Evolutionary conservation across 2,888 invertebrate genomes (phyloP), one percentile per base, ranked within the genome.

Genomic region (Leucoptera coffeella): DNA sequence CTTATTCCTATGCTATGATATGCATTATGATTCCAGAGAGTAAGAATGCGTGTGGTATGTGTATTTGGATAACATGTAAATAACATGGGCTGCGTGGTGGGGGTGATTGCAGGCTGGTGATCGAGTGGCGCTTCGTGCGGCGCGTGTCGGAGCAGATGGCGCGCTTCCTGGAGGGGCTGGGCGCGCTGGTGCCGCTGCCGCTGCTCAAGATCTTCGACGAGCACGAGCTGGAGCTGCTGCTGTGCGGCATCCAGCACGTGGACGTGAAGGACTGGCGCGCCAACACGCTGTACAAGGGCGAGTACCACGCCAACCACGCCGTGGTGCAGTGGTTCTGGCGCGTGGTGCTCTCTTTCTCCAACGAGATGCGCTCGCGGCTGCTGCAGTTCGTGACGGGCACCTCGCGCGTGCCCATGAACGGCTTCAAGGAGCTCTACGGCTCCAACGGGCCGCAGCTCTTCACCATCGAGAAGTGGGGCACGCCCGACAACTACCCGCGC

Each of bases 311-410:
- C 12, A 96, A 96, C 67, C 95, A 97, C 47, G 83, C 94, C 27
- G 90, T 92, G 2, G 88, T 99, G 39, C 92, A 97, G 67, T 92
- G 94, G 91, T 97, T 97, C 69, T 99, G 99, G 95, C 80, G 91
- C 61, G 87, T 92, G 32, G 90, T 95, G 26, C 67, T 95, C 19
- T 91, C 92, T 1, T 94, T 97, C 65, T 90, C 88, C 36, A 97
- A 96, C 65, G 97, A 97, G 74, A 95, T 94, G 90, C 80, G 96
- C 12, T 89, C 96, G 1, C 79, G 97, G 20, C 75, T 99, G 38
- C 76, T 99, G 29, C 97, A 99, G 64, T 99, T 99, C 73, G 97
- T 96, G 26, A 99, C 97, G 23, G 97, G 99, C 32, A 99, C 97
- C 1, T 96, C 96, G 0, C 77, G 97, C 3, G 96, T 99, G 29